Percentiles rank a stretch among this genome's conserved stretches.
phyloP scores from a whole-genome alignment of 2,888 invertebrate genomes.

The Drosophila colorata region DNA sequence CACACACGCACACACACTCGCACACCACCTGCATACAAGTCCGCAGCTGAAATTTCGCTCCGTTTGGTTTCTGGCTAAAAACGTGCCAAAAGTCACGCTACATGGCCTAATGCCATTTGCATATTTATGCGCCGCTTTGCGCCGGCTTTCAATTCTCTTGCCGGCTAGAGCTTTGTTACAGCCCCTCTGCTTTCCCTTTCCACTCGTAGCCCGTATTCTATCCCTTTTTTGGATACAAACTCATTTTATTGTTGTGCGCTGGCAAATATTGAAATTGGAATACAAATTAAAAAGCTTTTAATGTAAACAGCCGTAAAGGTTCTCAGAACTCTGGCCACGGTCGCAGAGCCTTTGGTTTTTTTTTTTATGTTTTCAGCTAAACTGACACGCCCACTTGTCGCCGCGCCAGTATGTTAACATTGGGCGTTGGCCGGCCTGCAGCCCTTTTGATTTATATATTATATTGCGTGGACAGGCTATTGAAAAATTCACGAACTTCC shows the following conservation, averaged over 20 bases:
- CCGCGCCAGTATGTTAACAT: slow-evolving; percentile 52
- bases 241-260: slow-evolving; percentile 72
- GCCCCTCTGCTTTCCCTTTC: slow-evolving; percentile 1
- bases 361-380: slow-evolving; percentile 22
- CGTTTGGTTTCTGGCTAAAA: slow-evolving; percentile 22
- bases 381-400: slow-evolving; percentile 54
- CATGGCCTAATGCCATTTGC: slow-evolving; percentile 75
- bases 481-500: not conserved
- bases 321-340: slow-evolving; percentile 16
- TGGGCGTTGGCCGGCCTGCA: slow-evolving; percentile 40
- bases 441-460: slow-evolving; percentile 41
- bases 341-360: slow-evolving; percentile 5
- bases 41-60: slow-evolving; percentile 11
- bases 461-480: slow-evolving; percentile 12
- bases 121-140: slow-evolving; percentile 59
- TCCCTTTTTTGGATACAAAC: slow-evolving; percentile 49
- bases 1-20: not conserved
- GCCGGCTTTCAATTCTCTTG: slow-evolving; percentile 13
- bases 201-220: slow-evolving; percentile 18
- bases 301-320: slow-evolving; percentile 68
- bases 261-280: slow-evolving; percentile 79
- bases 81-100: slow-evolving; percentile 76
- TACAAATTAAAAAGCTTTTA: slow-evolving; percentile 80
- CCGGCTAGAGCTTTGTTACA: slow-evolving; percentile 1
- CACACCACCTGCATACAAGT: slow-evolving; percentile 20